Base-by-base conservation (phyloP, 2,113 vertebrate genomes). In the Cettia cetti region DNA sequence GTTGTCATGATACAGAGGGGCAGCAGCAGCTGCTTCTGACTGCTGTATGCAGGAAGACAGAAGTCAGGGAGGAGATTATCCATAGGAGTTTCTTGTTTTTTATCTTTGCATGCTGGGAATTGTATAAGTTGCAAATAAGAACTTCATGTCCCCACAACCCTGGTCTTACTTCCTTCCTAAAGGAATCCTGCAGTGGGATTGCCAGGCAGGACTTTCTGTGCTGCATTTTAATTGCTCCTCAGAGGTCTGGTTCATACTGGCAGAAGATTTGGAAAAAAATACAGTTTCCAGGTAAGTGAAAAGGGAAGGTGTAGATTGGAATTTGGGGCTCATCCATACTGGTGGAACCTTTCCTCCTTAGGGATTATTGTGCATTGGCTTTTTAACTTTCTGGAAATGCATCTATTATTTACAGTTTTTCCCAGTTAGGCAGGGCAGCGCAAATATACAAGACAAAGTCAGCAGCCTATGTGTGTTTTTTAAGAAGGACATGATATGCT, bases 371-470 rank as follows among this genome's bases (percentile, higher is more conserved):
- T 27, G 9, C 0, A 0, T 30, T 72, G 63, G 9, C 21, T 80
- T 89, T 89, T 86, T 37, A 72, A 52, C n/a, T 94, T 93, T 74
- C 37, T 93, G 54, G 40, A 84, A 86, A 57, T 53, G 10, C 9
- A 79, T 88, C 31, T 87, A 37, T 80, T 86, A 80, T 83, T 86
- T 82, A 60, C n/a, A 27, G 44, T 60, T 77, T 74, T 75, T 4
- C 57, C 31, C 63, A 44, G 14, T 19, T 70, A 63, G 45, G 40
- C 59, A 81, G 65, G 23, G n/a, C 60, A 78, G 18, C 56, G 18
- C 61, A 94, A 96, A 88, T 82, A 64, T 22, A 50, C 39, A 63
- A 53, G 56, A 40, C 28, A 82, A 90, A 79, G 70, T 76, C 79
- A 79, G 42, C 52, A 71, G 82, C 53, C 42, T 54, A 15, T 2